Evolutionary conservation across 2,113 vertebrate genomes (phyloP).

Genomic region (Dolichallabes microphthalmus): DNA sequence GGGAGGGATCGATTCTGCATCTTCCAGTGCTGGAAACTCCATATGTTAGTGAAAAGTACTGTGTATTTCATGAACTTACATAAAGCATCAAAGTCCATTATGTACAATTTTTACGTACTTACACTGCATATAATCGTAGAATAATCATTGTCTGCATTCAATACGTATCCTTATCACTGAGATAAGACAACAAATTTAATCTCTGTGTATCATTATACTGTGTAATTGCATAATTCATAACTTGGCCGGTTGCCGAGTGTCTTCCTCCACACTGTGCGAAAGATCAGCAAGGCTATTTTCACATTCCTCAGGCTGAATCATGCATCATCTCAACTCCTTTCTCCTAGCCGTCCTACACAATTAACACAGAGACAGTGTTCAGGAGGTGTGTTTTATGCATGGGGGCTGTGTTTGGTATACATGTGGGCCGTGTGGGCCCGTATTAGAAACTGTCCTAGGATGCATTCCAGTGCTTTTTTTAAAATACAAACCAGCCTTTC

Average conservation of each 20-base stretch:
- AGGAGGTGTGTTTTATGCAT: background rate
- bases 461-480: background rate
- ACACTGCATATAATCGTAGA: background rate
- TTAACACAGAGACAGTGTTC: background rate
- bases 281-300: conserved; percentile 31
- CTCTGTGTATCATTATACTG: conserved; percentile 1
- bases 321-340: background rate
- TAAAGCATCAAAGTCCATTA: background rate
- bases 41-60: background rate
- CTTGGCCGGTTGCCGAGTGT: background rate
- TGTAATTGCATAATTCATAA: conserved; percentile 2
- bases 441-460: conserved; percentile 2
- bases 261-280: conserved; percentile 33
- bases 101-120: background rate
- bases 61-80: background rate
- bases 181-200: conserved; percentile 4
- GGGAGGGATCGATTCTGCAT: background rate
- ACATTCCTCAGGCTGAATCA: conserved; percentile 13
- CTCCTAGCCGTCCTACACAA: conserved; percentile 14
- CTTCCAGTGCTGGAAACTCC: background rate
- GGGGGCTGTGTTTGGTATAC: background rate
- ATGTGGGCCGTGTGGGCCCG: background rate
- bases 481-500: background rate
- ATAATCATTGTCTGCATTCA: background rate
- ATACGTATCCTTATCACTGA: background rate